Conservation (phyloP, 2,113 vertebrate species). For the Turdus rufiventris region DNA sequence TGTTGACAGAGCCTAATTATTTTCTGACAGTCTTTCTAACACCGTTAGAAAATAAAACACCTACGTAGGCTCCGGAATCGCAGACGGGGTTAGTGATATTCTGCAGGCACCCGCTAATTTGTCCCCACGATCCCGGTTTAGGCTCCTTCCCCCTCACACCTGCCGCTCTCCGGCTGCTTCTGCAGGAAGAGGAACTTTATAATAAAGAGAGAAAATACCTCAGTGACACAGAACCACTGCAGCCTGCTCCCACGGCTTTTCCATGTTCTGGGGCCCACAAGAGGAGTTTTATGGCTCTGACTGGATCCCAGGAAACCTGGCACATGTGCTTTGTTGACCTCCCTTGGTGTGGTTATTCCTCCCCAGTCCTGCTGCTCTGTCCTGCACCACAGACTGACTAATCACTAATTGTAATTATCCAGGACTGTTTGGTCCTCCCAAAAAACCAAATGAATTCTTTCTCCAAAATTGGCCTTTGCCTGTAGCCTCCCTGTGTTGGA, state of each 20-base stretch:
- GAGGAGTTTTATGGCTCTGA: neutral
- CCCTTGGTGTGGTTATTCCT: fast-evolving
- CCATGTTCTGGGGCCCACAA: neutral
- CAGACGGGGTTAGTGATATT: neutral
- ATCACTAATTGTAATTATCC: neutral
- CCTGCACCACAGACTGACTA: neutral
- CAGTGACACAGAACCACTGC: neutral
- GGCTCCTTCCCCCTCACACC: conserved; percentile 55
- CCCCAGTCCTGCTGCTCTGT: neutral
- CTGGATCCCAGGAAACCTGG: neutral
- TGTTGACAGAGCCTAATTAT: conserved; percentile 61
- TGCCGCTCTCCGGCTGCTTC: conserved; percentile 25
- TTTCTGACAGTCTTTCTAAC: conserved; percentile 52
- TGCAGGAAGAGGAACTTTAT: neutral
- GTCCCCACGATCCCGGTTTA: neutral
- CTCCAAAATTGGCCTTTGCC: neutral
- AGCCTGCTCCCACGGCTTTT: neutral
- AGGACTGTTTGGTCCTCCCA: neutral
- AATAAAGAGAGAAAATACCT: conserved; percentile 1
- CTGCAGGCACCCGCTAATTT: conserved; percentile 21
- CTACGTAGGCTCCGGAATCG: neutral
- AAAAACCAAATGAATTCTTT: neutral
- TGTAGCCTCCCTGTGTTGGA: neutral
- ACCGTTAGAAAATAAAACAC: conserved; percentile 52
- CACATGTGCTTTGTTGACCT: neutral